Evolutionary conservation across 1,140 invertebrate genomes (phyloP).

Genomic region (Zaprionus nigranus): DNA sequence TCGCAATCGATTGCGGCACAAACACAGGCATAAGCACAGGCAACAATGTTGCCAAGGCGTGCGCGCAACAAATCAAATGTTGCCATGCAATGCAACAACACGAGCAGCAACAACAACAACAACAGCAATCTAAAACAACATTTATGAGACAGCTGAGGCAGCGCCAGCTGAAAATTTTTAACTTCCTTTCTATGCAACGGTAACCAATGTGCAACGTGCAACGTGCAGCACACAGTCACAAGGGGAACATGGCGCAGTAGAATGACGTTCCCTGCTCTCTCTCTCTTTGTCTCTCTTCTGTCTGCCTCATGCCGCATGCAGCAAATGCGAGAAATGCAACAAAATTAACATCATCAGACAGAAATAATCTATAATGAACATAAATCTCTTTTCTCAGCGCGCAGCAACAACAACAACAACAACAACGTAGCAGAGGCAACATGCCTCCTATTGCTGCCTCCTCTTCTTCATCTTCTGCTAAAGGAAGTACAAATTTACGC

Average conservation of each 20-base stretch:
- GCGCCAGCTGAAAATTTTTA: conserved; percentile 57
- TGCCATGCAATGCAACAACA: conserved; percentile 64
- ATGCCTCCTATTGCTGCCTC: conserved; percentile 30
- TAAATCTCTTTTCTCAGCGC: conserved; percentile 74
- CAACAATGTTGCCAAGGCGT: conserved; percentile 75
- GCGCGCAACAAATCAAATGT: conserved; percentile 76
- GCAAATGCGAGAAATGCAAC: conserved; percentile 83
- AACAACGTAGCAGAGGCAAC: conserved; percentile 29
- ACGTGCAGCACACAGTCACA: conserved; percentile 17
- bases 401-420: conserved; percentile 27
- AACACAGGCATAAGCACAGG: not conserved
- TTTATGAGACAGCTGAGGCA: conserved; percentile 51
- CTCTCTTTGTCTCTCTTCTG: not conserved
- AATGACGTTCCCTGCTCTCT: not conserved
- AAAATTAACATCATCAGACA: conserved; percentile 84
- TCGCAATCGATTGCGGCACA: conserved; percentile 28
- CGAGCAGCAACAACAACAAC: conserved; percentile 47
- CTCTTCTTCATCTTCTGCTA: conserved; percentile 52
- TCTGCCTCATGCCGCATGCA: conserved; percentile 27
- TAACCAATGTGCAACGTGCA: conserved; percentile 17
- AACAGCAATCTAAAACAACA: conserved; percentile 55
- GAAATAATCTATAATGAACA: conserved; percentile 84
- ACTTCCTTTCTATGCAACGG: conserved; percentile 53
- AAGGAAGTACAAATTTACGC: conserved; percentile 81
- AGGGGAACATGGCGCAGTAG: conserved; percentile 13